Evolutionary conservation across 2,113 vertebrate genomes (phyloP).

Genomic region (Macroglossus sobrinus): DNA sequence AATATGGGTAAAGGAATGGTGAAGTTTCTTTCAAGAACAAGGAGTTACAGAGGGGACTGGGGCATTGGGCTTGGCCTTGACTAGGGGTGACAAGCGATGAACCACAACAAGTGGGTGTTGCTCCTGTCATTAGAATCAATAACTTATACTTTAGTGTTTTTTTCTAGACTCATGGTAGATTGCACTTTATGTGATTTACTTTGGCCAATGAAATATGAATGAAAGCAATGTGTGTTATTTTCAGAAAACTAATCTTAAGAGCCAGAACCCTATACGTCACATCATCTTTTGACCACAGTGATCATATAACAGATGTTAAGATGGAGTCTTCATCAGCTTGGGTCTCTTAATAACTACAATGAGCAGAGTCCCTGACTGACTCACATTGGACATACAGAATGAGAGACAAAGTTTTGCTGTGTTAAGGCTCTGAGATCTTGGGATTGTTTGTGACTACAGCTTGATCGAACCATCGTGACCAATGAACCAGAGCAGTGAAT

Average conservation of each 20-base stretch:
- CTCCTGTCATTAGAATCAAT: neutral
- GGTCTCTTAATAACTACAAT: neutral
- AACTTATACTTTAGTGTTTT: neutral
- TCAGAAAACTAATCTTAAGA: neutral
- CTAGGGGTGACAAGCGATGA: neutral
- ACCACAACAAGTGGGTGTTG: neutral
- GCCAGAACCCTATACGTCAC: neutral
- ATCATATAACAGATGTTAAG: neutral
- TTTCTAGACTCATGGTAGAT: neutral
- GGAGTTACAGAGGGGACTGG: neutral
- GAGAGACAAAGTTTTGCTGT: neutral
- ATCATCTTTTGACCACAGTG: neutral
- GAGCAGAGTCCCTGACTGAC: neutral
- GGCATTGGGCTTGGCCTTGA: neutral
- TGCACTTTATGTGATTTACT: conserved; percentile 8
- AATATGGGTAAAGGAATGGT: neutral
- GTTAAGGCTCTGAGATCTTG: neutral
- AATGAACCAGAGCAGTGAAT: neutral
- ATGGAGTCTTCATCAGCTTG: neutral
- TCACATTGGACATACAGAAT: neutral
- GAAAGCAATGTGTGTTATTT: neutral
- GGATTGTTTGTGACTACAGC: neutral
- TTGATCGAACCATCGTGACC: neutral
- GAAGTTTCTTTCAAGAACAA: conserved; percentile 37
- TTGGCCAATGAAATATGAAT: neutral